Evolutionary conservation across 2,888 invertebrate species (phyloP).

Genomic region (Campaea margaritaria): DNA sequence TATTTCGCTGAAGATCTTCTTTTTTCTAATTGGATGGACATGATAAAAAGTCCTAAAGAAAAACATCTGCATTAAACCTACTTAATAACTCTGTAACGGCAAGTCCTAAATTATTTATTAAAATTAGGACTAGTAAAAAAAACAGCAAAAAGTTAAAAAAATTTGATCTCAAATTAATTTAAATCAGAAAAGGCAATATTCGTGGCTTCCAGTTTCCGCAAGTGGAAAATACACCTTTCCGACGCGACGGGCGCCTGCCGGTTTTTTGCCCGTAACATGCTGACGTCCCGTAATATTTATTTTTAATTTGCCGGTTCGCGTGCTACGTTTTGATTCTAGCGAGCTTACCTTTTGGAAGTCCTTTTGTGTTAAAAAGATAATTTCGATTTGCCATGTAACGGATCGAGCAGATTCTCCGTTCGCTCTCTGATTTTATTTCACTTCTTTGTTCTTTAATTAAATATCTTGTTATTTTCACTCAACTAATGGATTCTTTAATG

Average conservation of each 20-base stretch:
- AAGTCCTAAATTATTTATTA: too few species aligned
- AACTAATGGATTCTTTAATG: constrained; percentile 3
- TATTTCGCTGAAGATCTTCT: too few species aligned
- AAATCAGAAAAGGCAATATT: background rate
- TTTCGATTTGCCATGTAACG: constrained; percentile 60
- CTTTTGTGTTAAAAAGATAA: constrained; percentile 71
- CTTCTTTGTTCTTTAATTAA: constrained; percentile 28
- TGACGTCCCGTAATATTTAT: constrained; percentile 85
- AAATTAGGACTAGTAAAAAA: too few species aligned
- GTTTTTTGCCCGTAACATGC: constrained; percentile 73
- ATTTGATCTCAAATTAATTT: constrained; percentile 43
- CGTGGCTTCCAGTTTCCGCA: constrained; percentile 40
- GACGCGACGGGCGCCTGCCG: background rate
- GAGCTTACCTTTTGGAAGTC: constrained; percentile 73
- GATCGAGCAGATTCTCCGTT: constrained; percentile 54
- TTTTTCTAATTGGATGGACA: too few species aligned
- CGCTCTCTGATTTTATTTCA: constrained; percentile 40
- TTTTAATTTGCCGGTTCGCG: constrained; percentile 83
- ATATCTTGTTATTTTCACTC: constrained; percentile 34
- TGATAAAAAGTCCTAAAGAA: too few species aligned
- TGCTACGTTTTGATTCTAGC: constrained; percentile 76
- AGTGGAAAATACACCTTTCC: constrained; percentile 4
- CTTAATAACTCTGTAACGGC: too few species aligned
- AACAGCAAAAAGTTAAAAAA: background rate
- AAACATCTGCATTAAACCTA: too few species aligned